Percentiles rank a stretch among this genome's conserved stretches.
Evolutionary conservation across 2,113 vertebrate species (phyloP).

Genomic region (Melanostigma gelatinosum): DNA sequence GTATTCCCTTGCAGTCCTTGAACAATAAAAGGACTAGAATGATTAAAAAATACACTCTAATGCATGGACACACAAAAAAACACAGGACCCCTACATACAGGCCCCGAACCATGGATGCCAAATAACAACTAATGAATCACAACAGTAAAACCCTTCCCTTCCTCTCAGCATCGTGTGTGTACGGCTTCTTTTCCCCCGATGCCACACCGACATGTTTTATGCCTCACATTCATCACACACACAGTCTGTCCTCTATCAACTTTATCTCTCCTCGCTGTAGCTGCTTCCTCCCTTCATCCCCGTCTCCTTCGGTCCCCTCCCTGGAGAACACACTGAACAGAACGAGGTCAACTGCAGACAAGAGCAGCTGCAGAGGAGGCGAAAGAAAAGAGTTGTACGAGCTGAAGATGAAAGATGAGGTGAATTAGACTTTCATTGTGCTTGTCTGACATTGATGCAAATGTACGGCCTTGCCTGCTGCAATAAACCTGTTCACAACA

Average conservation of each 20-base stretch:
- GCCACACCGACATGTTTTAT: slow-evolving; percentile 65
- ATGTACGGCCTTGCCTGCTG: slow-evolving; percentile 1
- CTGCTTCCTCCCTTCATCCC: slow-evolving; percentile 63
- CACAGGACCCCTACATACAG: slow-evolving; percentile 6
- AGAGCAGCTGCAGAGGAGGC: neutral
- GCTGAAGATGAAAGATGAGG: slow-evolving; percentile 39
- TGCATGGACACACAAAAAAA: neutral
- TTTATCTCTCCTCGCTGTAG: slow-evolving; percentile 72
- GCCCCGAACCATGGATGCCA: neutral
- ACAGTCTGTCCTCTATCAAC: slow-evolving; percentile 61
- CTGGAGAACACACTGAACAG: slow-evolving; percentile 50
- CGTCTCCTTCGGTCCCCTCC: slow-evolving; percentile 64
- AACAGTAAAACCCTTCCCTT: slow-evolving; percentile 41
- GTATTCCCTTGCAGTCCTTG: slow-evolving; percentile 21
- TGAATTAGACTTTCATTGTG: slow-evolving; percentile 30
- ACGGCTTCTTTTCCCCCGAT: slow-evolving; percentile 17
- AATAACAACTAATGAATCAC: slow-evolving; percentile 44
- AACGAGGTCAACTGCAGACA: slow-evolving; percentile 64
- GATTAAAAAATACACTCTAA: slow-evolving; percentile 11
- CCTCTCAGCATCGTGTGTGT: slow-evolving; percentile 34
- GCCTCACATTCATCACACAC: slow-evolving; percentile 70
- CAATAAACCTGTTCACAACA: neutral
- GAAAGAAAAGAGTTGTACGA: slow-evolving; percentile 26
- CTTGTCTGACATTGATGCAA: slow-evolving; percentile 9
- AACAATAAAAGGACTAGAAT: slow-evolving; percentile 50